Evolutionary conservation across 2,113 vertebrate genomes (phyloP).

Genomic region (Malurus elegans): DNA sequence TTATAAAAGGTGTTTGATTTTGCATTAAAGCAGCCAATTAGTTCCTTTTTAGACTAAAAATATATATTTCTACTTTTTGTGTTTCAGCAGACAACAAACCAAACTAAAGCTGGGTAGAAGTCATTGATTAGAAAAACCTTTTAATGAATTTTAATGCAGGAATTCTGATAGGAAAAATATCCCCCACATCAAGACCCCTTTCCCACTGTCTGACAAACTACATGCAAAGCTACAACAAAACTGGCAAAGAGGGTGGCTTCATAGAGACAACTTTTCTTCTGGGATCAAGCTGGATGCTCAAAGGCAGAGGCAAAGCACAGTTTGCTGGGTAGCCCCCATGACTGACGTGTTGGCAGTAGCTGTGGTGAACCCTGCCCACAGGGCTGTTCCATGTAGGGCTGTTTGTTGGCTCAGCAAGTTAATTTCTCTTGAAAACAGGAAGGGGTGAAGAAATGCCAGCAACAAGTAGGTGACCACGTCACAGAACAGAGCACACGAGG

Average conservation of each 20-base stretch:
- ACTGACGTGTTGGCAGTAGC: neutral
- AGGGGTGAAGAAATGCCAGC: neutral
- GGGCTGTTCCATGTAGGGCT: neutral
- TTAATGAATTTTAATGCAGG: neutral
- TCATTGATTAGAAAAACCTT: neutral
- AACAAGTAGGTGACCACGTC: neutral
- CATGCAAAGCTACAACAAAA: neutral
- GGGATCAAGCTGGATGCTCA: neutral
- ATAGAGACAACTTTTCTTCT: neutral
- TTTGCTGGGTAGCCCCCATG: neutral
- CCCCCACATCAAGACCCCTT: neutral
- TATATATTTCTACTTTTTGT: slow-evolving; percentile 32
- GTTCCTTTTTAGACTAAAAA: slow-evolving; percentile 49
- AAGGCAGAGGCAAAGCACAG: neutral
- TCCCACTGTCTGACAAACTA: neutral
- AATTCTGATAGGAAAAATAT: neutral
- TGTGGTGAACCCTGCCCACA: neutral
- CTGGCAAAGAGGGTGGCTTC: neutral
- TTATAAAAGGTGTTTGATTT: slow-evolving; percentile 72
- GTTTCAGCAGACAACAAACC: slow-evolving; percentile 15
- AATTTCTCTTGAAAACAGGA: slow-evolving; percentile 23
- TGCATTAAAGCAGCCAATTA: slow-evolving; percentile 65
- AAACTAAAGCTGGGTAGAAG: neutral
- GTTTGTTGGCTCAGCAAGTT: slow-evolving; percentile 1
- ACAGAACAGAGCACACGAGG: neutral